A percentile compares a stretch with the other conserved stretches of the same genome.
Conservation (phyloP, 2,888 invertebrate genomes). For the Eucriotettix oculatus region DNA sequence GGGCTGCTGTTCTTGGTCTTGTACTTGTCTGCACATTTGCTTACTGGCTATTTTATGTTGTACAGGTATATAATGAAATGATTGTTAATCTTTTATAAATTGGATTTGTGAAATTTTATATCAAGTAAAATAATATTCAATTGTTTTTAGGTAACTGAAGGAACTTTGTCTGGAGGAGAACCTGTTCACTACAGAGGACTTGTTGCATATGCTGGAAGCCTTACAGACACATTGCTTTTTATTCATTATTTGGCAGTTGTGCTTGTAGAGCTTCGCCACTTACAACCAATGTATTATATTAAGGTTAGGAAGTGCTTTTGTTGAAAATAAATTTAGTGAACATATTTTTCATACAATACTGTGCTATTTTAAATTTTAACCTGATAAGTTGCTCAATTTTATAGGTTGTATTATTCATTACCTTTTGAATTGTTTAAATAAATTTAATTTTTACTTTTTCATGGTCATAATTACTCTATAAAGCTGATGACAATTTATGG, state of each 20-base stretch:
- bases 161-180: constrained; percentile 63
- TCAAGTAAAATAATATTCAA: constrained; percentile 11
- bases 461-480: too few relatives aligned
- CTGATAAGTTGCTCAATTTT: too few relatives aligned
- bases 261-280: constrained; percentile 80
- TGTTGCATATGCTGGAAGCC: constrained; percentile 82
- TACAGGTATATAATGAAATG: constrained; percentile 37
- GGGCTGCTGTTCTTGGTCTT: constrained; percentile 75
- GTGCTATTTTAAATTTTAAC: too few relatives aligned
- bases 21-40: constrained; percentile 85
- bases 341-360: too few relatives aligned
- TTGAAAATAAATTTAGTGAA: too few relatives aligned
- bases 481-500: too few relatives aligned
- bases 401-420: too few relatives aligned
- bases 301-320: constrained; percentile 31
- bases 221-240: constrained; percentile 85
- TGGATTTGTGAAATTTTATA: neutral
- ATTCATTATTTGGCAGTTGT: constrained; percentile 90
- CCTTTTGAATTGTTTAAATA: too few relatives aligned
- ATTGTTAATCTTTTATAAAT: neutral
- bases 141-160: constrained; percentile 41
- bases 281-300: constrained; percentile 76
- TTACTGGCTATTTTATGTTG: constrained; percentile 96
- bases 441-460: too few relatives aligned
- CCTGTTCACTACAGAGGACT: constrained; percentile 66